A percentile compares a stretch with the other conserved stretches of the same genome.
phyloP scores from a whole-genome alignment of 1,140 invertebrate genomes.

The Cataglyphis hispanica region DNA sequence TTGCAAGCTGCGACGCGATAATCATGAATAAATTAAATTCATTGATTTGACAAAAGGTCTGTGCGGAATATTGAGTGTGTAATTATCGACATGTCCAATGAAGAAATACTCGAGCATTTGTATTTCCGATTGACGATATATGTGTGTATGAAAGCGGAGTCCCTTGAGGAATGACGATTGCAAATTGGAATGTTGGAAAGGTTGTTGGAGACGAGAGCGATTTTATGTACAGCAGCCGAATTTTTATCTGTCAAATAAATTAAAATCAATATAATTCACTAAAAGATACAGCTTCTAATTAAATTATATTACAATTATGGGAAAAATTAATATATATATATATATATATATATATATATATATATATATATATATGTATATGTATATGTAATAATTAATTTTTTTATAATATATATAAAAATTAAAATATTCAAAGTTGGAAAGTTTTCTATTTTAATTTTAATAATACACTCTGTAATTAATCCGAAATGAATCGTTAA shows the following conservation, averaged over 20 bases:
- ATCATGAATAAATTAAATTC: slow-evolving; percentile 43
- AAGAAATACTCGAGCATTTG: slow-evolving; percentile 28
- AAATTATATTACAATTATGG: not conserved
- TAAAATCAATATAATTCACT: not conserved
- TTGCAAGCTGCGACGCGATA: slow-evolving; percentile 25
- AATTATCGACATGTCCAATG: slow-evolving; percentile 41
- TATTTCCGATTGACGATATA: not conserved
- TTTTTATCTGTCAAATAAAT: not conserved
- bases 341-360: too few species aligned
- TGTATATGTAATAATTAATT: too few species aligned
- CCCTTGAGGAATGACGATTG: not conserved
- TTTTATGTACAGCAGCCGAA: too few species aligned
- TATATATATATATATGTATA: too few species aligned
- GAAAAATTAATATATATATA: not conserved
- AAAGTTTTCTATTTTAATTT: not conserved
- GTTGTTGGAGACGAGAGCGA: not conserved
- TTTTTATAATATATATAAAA: too few species aligned
- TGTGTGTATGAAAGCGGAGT: slow-evolving; percentile 19
- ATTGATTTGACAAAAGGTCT: slow-evolving; percentile 49
- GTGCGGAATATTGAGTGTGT: slow-evolving; percentile 2
- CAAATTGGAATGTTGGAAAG: not conserved
- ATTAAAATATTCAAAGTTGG: not conserved
- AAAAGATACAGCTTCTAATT: not conserved
- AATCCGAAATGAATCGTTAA: not conserved
- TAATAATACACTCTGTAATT: not conserved